These are phyloP conservation scores for Todiramphus chloris DNA, from an alignment of 2,113 vertebrate genomes.

Conservation along the genomic window DNA sequence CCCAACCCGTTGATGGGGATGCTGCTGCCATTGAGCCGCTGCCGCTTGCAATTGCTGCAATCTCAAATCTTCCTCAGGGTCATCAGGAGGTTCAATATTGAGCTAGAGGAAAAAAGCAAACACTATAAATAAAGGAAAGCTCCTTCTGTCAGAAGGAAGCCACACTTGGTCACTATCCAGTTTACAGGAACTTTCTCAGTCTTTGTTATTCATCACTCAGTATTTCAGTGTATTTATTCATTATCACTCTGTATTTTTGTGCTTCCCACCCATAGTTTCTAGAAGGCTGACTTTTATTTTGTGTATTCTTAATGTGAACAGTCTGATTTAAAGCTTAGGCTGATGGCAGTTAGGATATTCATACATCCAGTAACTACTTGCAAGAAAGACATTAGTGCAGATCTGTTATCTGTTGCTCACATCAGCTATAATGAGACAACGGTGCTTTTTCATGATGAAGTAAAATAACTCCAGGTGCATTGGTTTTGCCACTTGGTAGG, in stretches of 20 bases:
- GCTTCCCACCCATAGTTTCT: neutral
- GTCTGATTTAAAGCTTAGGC: neutral
- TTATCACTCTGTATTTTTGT: neutral
- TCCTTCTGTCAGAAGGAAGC: neutral
- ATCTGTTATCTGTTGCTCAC: neutral
- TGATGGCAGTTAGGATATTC: neutral
- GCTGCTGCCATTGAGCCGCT: conserved; percentile 97
- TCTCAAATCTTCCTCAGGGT: conserved; percentile 89
- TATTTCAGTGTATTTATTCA: neutral
- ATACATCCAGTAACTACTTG: neutral
- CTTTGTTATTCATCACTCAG: neutral
- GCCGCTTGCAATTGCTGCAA: conserved; percentile 92
- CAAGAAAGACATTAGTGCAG: neutral
- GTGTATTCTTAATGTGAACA: neutral
- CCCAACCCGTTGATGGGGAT: conserved; percentile 90
- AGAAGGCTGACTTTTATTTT: neutral
- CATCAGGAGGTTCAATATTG: conserved; percentile 73
- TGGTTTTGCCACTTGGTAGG: neutral
- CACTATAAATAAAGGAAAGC: neutral
- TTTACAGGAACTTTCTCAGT: neutral
- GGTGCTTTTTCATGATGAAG: neutral
- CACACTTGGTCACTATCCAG: neutral
- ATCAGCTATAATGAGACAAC: neutral
- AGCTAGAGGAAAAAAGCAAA: conserved; percentile 63
- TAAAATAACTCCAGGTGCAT: neutral